Base-by-base conservation (phyloP, 2,888 invertebrate species). In the Dryobotodes eremita region DNA sequence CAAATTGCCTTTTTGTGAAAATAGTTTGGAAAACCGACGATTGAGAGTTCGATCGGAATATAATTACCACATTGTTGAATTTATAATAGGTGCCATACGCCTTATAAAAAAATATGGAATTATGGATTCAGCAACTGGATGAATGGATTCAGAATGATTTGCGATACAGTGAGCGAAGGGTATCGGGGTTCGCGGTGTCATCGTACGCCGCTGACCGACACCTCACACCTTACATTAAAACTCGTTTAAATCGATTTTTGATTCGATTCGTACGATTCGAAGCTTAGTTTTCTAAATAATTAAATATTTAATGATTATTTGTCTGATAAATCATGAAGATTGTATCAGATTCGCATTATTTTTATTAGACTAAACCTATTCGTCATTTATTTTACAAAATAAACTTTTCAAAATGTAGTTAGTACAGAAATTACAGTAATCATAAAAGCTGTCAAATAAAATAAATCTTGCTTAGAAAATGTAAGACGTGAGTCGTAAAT, bases 81-180 rank as follows among this genome's bases (percentile, higher is more conserved):
- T 50, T 57, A 57, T 57, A 77, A 66, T 42, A 77, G 46, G 42
- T 42, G 4, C n/a, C 11, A 57, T 42, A 59, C 8, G n/a, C 26
- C 61, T 61, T 57, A 57, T 69, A 64, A 48, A 53, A 57, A 57
- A 53, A 23, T 46, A 69, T 80, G n/a, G 7, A 57, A 64, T 74
- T 70, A 83, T 71, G 62, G 46, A 83, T 84, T 79, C 68, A 76
- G 71, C 70, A 75, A 82, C 77, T 77, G 59, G 74, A 87, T 78
- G 77, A 46, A 81, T 83, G 69, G 83, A 89, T 88, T 84, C 84
- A 82, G 75, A 80, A 79, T 62, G 70, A 90, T 90, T 92, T 90
- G 84, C 80, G 83, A 90, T 91, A 83, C 90, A 89, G 85, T 90
- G 88, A 88, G 89, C 88, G 77, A 79, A 72, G 83, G 79, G 77